Evolutionary conservation across 2,888 invertebrate genomes (phyloP), one percentile per base, ranked within the genome.

Genomic region (Petrolisthes manimaculis): DNA sequence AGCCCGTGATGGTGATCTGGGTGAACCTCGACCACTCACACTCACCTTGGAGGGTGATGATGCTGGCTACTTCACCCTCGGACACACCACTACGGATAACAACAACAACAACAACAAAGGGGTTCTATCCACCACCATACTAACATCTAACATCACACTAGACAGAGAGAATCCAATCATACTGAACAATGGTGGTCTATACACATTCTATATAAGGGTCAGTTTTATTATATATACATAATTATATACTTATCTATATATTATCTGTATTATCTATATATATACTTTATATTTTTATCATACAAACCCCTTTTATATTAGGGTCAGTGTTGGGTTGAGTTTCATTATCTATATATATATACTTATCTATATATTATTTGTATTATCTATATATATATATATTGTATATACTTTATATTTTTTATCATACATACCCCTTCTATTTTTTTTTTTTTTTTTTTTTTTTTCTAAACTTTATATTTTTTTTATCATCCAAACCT

Each of bases 1-100:
- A 91, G 97, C 96, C 0, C 94, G 95, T 89, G 97, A 97, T 92
- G 97, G 97, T 0, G 97, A 97, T 92, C 95, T 95, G 5, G 97
- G 96, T 0, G 95, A 95, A 91, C 95, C 96, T 0, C 93, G 96
- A 78, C 94, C 95, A 83, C 93, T 96, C 2, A 92, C 95, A n/a
- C 92, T 96, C 14, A 95, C 95, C 0, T 92, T 96, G 18, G 96
- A 96, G 92, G 95, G 95, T 74, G 96, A 96, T 88, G 93, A 93
- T 0, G 94, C 95, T 56, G 95, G 95, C 0, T 96, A 96, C 92
- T 97, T 97, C 92, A 94, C 94, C 69, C 93, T 97, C 5, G 61
- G 12, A 61, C 61, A 61, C 61, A 61, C 61, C 61, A 9, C 9
- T 14, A 1, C 18, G 18, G 14, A 14, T 14, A 3, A 61, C 37